A percentile compares a stretch with the other conserved stretches of the same genome.
phyloP scores from a whole-genome alignment of 2,888 invertebrate genomes.

The Tetranychus truncatus region DNA sequence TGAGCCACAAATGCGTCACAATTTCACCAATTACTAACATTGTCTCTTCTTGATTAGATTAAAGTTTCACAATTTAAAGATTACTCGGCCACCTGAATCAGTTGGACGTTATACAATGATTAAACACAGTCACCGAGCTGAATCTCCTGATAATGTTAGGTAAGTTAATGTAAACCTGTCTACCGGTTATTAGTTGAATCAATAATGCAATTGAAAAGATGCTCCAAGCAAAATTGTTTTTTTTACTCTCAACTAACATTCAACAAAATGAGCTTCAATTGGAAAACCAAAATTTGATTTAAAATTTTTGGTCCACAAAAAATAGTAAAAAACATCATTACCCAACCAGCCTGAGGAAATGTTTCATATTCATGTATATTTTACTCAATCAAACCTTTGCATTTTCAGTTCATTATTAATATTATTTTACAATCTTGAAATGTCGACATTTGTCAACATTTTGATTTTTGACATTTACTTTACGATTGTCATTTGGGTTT shows the following conservation, averaged over 20 bases:
- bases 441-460: background rate
- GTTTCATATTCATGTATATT: no score
- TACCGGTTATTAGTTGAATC: no score
- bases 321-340: no score
- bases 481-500: background rate
- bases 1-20: no score
- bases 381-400: background rate
- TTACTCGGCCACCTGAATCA: slow-evolving; percentile 37
- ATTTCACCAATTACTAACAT: no score
- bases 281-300: no score
- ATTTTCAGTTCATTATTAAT: background rate
- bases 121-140: slow-evolving; percentile 33
- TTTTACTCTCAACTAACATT: no score
- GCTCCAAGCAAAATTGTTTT: no score
- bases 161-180: slow-evolving; percentile 12
- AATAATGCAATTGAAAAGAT: no score
- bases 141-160: slow-evolving; percentile 27
- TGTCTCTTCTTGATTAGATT: slow-evolving; percentile 26
- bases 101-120: slow-evolving; percentile 42
- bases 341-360: no score
- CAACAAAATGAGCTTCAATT: no score
- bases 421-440: background rate
- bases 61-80: slow-evolving; percentile 32
- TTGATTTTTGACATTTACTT: background rate
- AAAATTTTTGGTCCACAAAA: no score